Evolutionary conservation across 2,888 invertebrate species (phyloP).

Genomic region (Clunio marinus): DNA sequence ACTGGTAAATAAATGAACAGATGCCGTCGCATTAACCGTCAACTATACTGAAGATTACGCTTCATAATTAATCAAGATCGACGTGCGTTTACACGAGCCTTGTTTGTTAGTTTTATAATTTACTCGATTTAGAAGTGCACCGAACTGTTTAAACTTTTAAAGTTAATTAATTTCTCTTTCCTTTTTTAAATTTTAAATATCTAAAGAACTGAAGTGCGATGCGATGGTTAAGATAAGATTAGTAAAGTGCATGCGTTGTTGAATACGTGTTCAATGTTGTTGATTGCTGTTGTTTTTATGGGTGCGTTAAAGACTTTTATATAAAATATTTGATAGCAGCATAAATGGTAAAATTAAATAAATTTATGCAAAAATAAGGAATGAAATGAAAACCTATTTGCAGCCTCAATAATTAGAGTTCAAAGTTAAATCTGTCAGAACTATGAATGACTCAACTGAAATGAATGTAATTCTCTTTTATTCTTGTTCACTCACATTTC

Average conservation of each 20-base stretch:
- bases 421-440: too few relatives aligned
- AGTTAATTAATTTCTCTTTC: neutral
- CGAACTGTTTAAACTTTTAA: neutral
- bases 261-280: neutral
- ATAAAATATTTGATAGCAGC: too few relatives aligned
- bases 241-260: neutral
- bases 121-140: neutral
- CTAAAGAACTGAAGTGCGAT: neutral
- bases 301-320: too few relatives aligned
- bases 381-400: too few relatives aligned
- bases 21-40: neutral
- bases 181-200: neutral
- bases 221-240: conserved; percentile 8
- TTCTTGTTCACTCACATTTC: neutral
- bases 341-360: too few relatives aligned
- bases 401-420: too few relatives aligned
- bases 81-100: neutral
- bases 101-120: conserved; percentile 15
- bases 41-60: too few relatives aligned
- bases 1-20: neutral
- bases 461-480: neutral
- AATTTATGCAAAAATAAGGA: too few relatives aligned
- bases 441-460: conserved; percentile 21
- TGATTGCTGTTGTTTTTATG: neutral
- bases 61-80: neutral